Percentiles rank a stretch among this genome's conserved stretches.
These are phyloP conservation scores for Drosophila testacea DNA, from an alignment of 2,888 invertebrate species.

Conservation along the genomic window DNA sequence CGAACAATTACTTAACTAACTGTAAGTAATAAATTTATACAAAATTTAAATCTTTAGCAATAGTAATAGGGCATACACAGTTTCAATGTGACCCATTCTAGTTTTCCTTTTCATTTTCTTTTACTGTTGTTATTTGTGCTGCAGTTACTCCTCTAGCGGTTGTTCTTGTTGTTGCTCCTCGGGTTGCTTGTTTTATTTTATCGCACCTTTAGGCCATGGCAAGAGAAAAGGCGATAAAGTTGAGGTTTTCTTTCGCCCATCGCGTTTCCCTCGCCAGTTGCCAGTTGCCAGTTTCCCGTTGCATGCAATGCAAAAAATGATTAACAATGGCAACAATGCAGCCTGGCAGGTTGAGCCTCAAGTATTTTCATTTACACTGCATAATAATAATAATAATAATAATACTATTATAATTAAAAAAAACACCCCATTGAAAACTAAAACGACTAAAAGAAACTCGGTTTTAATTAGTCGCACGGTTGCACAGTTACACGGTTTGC, in stretches of 20 bases:
- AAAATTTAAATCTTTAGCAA: conserved; percentile 6
- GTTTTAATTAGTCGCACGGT: conserved; percentile 66
- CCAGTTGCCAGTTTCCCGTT: conserved; percentile 9
- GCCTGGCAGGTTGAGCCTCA: conserved; percentile 3
- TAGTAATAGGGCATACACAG: neutral
- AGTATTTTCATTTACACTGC: conserved; percentile 26
- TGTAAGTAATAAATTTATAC: no score
- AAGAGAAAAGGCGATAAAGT: conserved; percentile 46
- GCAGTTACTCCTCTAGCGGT: conserved; percentile 17
- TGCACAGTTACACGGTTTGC: conserved; percentile 54
- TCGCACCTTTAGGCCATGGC: conserved; percentile 64
- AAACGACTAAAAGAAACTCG: conserved; percentile 22
- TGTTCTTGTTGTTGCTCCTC: conserved; percentile 9
- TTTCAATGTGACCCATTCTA: neutral
- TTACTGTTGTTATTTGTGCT: conserved; percentile 29
- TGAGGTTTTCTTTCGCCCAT: conserved; percentile 24
- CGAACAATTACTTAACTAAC: no score
- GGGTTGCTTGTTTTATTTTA: conserved; percentile 52
- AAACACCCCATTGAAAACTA: conserved; percentile 18
- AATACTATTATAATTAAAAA: neutral
- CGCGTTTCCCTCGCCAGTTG: conserved; percentile 7
- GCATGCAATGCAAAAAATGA: conserved; percentile 56
- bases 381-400: conserved; percentile 9
- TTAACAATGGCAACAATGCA: conserved; percentile 38
- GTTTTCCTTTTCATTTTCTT: conserved; percentile 20